Evolutionary conservation across 2,797 vertebrate species (phyloP).

Genomic region (Otus scops): DNA sequence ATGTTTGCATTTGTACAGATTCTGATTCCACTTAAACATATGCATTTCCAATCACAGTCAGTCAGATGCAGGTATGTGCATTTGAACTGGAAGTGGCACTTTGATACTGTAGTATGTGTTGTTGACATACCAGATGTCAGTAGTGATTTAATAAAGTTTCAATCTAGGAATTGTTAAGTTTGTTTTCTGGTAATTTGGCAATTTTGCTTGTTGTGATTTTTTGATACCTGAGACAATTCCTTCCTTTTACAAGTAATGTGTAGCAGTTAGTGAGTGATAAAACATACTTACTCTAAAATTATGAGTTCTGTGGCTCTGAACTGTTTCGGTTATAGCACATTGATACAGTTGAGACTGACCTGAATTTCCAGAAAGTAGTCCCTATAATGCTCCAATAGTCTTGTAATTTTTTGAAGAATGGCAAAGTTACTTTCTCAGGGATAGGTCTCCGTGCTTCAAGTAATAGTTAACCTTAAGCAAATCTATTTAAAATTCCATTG

Average conservation of each 20-base stretch:
- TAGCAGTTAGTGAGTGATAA: neutral
- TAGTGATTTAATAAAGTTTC: neutral
- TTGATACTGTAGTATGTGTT: neutral
- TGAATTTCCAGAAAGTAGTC: neutral
- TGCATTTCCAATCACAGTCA: fast-evolving
- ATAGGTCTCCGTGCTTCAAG: neutral
- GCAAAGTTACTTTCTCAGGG: neutral
- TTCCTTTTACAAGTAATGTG: neutral
- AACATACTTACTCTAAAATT: neutral
- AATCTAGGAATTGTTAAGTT: neutral
- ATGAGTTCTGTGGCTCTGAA: neutral
- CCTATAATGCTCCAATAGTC: neutral
- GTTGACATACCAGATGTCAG: neutral
- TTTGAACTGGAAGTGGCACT: neutral
- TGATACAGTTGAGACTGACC: neutral
- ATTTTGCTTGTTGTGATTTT: neutral
- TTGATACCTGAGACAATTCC: neutral
- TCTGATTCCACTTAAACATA: neutral
- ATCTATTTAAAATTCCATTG: neutral
- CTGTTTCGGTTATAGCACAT: neutral
- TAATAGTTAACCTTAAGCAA: neutral
- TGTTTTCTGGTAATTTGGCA: neutral
- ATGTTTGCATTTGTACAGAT: neutral
- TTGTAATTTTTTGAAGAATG: neutral
- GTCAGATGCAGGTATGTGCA: neutral